Evolutionary conservation across 2,888 invertebrate genomes (phyloP), one percentile per base, ranked within the genome.

Genomic region (Luperina testacea): DNA sequence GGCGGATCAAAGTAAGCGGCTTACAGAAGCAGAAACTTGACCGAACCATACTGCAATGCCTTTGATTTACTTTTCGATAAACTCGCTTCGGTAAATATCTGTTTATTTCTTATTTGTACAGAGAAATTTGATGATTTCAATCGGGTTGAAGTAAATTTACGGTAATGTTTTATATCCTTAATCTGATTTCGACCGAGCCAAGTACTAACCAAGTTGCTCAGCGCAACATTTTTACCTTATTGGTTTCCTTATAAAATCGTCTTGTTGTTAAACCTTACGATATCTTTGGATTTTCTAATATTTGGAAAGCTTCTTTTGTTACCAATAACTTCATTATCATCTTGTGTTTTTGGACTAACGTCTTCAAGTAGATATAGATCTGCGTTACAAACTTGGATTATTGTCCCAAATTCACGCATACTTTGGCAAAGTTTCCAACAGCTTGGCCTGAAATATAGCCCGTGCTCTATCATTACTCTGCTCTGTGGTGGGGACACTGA

Each of bases 1-100:
- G 90, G 87, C 81, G 91, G 90, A 92, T 92, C 90, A 86, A 88
- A 89, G 85, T 91, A 92, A 92, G 91, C 91, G 84, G 92, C 91
- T 92, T 92, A 91, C 83, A 88, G 81, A 83, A 84, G 79, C 85
- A 87, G 81, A 89, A 91, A 91, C 90, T 92, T 90, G 90, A 89
- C 92, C 90, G 86, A 83, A 70, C 87, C 75, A 78, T 78, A 86
- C 82, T 86, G 87, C 87, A 87, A 76, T 81, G 86, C 82, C 90
- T 90, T 89, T 90, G 89, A 90, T 90, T 90, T 88, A 88, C 87
- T 83, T 80, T 71, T 72, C 81, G 80, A 87, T 88, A 87, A 88
- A 87, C 71, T 76, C 75, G 69, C 65, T 73, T 78, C 72, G 63
- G 73, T 78, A 88, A 88, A 87, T 74, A 87, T 80, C 85, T 80